Conservation (phyloP, 2,797 vertebrate genomes). For the Gila robusta region DNA sequence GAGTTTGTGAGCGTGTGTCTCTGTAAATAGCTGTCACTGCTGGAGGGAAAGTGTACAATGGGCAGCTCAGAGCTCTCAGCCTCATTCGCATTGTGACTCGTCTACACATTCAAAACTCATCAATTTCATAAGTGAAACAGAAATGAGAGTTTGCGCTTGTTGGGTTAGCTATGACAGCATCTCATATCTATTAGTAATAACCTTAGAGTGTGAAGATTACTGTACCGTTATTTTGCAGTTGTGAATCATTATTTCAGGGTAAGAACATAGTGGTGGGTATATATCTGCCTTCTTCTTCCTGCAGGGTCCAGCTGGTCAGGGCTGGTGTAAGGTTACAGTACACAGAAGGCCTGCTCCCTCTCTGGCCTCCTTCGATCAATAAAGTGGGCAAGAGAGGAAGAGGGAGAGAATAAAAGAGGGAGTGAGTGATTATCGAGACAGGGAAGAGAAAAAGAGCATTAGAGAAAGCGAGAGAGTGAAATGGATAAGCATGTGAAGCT, state of each 20-base stretch:
- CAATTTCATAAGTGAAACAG: neutral
- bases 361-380: slow-evolving; percentile 75
- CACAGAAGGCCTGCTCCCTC: slow-evolving; percentile 69
- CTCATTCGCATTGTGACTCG: slow-evolving; percentile 30
- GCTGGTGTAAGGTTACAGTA: slow-evolving; percentile 76
- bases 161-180: slow-evolving; percentile 53
- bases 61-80: slow-evolving; percentile 42
- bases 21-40: slow-evolving; percentile 63
- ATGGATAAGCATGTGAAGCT: slow-evolving; percentile 20
- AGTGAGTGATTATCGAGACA: slow-evolving; percentile 54
- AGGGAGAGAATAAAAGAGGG: slow-evolving; percentile 50
- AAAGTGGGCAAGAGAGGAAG: slow-evolving; percentile 56
- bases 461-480: slow-evolving; percentile 50
- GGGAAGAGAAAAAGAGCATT: slow-evolving; percentile 55
- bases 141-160: slow-evolving; percentile 12
- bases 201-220: neutral
- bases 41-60: slow-evolving; percentile 55
- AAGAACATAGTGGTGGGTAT: slow-evolving; percentile 38
- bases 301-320: slow-evolving; percentile 71
- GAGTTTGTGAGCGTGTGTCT: slow-evolving; percentile 55
- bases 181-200: slow-evolving; percentile 25
- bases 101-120: slow-evolving; percentile 35
- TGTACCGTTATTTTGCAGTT: neutral
- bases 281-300: slow-evolving; percentile 49
- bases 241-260: slow-evolving; percentile 18